A percentile compares a stretch with the other conserved stretches of the same genome.
Conservation (phyloP, 2,797 vertebrate genomes). For the Hemitrygon akajei region DNA sequence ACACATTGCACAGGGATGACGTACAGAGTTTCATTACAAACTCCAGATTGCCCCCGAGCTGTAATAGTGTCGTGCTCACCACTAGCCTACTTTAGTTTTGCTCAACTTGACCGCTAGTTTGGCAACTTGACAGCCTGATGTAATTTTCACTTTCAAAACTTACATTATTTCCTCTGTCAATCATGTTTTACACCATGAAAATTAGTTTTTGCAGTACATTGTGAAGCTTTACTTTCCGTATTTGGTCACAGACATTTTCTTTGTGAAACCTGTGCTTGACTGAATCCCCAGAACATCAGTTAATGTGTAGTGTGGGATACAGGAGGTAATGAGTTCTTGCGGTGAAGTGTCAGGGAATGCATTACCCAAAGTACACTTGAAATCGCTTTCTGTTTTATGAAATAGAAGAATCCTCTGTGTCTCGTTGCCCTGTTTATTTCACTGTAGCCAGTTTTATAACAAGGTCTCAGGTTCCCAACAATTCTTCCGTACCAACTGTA, state of each 20-base stretch:
- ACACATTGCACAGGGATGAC: too few relatives aligned
- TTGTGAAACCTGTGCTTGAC: background rate
- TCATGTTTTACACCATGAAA: background rate
- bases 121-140: background rate
- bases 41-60: too few relatives aligned
- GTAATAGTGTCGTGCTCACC: too few relatives aligned
- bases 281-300: background rate
- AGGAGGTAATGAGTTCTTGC: background rate
- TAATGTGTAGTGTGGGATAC: too few relatives aligned
- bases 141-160: background rate
- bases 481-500: too few relatives aligned
- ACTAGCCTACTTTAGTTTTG: background rate
- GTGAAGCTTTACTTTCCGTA: background rate
- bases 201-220: background rate
- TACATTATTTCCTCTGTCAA: background rate
- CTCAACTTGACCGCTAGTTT: background rate
- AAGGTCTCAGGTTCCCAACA: too few relatives aligned
- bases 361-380: background rate
- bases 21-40: too few relatives aligned
- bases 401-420: too few relatives aligned
- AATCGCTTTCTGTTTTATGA: background rate
- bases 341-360: background rate
- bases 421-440: too few relatives aligned
- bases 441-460: too few relatives aligned
- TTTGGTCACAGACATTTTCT: background rate